A percentile compares a stretch with the other conserved stretches of the same genome.
phyloP scores from a whole-genome alignment of 2,888 invertebrate species.

The Pristionchus japonicus region DNA sequence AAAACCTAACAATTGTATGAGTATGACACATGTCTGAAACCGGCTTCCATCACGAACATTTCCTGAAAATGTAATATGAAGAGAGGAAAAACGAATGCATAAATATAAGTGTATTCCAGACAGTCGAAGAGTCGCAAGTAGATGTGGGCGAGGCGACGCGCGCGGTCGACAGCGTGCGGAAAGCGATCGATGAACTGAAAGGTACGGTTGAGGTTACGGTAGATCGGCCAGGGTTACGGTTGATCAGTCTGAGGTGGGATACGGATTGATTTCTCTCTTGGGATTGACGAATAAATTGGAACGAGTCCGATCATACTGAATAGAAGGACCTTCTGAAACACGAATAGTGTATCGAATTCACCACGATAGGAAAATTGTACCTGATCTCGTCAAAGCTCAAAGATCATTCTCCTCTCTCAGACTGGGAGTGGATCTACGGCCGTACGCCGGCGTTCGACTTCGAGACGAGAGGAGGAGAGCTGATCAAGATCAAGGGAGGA shows the following conservation, averaged over 20 bases:
- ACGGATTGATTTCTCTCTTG: no score
- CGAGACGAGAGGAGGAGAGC: neutral
- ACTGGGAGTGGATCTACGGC: conserved; percentile 91
- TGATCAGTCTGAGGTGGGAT: no score
- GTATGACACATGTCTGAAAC: no score
- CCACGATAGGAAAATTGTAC: no score
- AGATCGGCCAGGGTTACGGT: no score
- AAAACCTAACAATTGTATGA: no score
- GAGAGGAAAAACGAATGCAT: neutral
- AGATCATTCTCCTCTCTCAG: neutral
- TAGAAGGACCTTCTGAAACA: no score
- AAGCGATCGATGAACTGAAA: conserved; percentile 41
- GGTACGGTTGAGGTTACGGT: conserved; percentile 30
- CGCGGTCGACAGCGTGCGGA: neutral
- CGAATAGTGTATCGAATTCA: no score
- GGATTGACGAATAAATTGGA: no score
- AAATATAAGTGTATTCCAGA: conserved; percentile 73
- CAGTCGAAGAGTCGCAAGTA: conserved; percentile 48
- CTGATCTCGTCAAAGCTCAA: neutral
- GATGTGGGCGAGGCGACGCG: neutral
- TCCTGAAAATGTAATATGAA: no score
- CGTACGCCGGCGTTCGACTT: conserved; percentile 85
- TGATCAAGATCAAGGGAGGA: conserved; percentile 4
- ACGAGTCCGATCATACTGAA: no score
- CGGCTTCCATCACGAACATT: no score